These are phyloP conservation scores for Fulica atra DNA, from an alignment of 2,113 vertebrate species.

Conservation along the genomic window DNA sequence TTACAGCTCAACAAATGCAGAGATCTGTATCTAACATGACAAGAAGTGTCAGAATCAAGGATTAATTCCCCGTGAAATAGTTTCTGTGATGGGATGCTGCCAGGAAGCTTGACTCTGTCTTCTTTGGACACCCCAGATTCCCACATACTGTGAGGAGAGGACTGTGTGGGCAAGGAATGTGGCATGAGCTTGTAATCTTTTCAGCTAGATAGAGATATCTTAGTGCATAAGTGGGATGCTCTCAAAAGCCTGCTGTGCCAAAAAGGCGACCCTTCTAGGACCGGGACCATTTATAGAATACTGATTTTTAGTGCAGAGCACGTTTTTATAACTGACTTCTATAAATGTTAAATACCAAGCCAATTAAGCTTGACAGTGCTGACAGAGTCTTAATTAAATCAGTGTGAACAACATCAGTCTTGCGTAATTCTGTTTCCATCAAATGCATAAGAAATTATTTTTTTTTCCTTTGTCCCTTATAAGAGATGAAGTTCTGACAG, in stretches of 20 bases:
- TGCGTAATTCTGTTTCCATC: constrained; percentile 38
- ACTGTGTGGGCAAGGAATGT: background rate
- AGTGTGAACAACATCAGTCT: constrained; percentile 29
- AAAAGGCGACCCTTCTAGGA: background rate
- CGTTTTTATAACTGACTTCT: constrained; percentile 13
- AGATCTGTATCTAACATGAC: background rate
- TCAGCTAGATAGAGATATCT: background rate
- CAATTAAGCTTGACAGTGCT: constrained; percentile 27
- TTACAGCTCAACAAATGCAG: background rate
- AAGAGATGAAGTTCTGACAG: background rate
- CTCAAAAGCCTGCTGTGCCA: background rate
- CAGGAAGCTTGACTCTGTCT: background rate
- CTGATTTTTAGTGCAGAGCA: background rate
- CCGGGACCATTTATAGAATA: constrained; percentile 5
- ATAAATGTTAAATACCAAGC: constrained; percentile 27
- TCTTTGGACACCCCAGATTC: background rate
- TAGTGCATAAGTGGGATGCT: background rate
- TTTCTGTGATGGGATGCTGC: background rate
- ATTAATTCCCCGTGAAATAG: constrained; percentile 1
- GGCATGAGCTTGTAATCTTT: background rate
- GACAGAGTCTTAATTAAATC: constrained; percentile 55
- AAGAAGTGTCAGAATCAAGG: background rate
- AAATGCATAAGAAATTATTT: background rate
- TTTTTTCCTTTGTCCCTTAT: background rate
- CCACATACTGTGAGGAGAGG: background rate